A percentile compares a stretch with the other conserved stretches of the same genome.
Conservation (phyloP, 2,797 vertebrate species). For the Triplophysa bombifrons region DNA sequence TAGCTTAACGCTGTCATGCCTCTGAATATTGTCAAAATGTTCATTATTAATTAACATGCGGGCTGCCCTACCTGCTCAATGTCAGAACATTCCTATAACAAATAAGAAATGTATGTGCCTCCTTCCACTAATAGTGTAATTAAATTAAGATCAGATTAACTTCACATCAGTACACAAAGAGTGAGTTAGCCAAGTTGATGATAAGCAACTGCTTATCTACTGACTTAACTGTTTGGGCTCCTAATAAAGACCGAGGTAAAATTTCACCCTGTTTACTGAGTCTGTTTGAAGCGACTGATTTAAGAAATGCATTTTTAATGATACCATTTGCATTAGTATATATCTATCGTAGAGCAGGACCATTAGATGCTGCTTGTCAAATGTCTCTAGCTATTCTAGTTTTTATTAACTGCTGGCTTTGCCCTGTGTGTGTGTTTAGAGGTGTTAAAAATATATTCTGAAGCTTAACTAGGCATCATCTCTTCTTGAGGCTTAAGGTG, state of each 20-base stretch:
- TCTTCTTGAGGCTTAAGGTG: conserved; percentile 70
- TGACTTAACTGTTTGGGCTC: conserved; percentile 40
- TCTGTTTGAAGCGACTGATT: conserved; percentile 46
- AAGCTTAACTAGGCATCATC: neutral
- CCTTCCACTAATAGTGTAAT: conserved; percentile 79
- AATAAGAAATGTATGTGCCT: conserved; percentile 80
- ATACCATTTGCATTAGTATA: too few relatives aligned
- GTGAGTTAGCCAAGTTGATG: conserved; percentile 64
- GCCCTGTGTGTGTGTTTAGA: neutral
- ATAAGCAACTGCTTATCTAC: conserved; percentile 67
- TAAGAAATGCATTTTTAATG: too few relatives aligned
- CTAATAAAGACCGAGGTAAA: conserved; percentile 66
- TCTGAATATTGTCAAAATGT: conserved; percentile 89
- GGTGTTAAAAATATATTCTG: conserved; percentile 58
- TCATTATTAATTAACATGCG: conserved; percentile 90
- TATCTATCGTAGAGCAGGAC: conserved; percentile 40
- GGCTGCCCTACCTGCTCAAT: conserved; percentile 87
- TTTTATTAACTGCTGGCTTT: neutral
- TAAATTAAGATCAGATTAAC: conserved; percentile 88
- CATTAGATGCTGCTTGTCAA: conserved; percentile 39
- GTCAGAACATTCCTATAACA: conserved; percentile 87
- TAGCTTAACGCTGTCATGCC: conserved; percentile 88
- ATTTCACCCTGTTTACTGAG: conserved; percentile 70
- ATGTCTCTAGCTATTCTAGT: conserved; percentile 3
- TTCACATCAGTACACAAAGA: conserved; percentile 77